These are phyloP conservation scores for Centropyge bicolor DNA, from an alignment of 2,797 vertebrate species.

Conservation along the genomic window DNA sequence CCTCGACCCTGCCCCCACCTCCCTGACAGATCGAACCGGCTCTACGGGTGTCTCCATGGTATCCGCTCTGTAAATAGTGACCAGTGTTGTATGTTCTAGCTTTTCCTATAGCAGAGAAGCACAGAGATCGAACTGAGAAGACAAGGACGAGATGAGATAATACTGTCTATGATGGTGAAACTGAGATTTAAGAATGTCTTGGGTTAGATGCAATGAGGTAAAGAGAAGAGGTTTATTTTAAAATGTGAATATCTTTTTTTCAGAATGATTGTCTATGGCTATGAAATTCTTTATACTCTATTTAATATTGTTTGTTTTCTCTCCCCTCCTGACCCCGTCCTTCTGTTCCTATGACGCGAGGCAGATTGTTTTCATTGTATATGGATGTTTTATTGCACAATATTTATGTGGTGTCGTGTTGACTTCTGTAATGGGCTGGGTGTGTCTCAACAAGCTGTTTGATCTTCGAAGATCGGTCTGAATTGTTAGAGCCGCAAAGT, in stretches of 20 bases:
- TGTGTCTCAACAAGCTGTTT: slow-evolving; percentile 63
- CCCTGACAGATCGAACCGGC: slow-evolving; percentile 63
- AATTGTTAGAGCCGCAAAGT: slow-evolving; percentile 61
- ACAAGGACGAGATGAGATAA: slow-evolving; percentile 36
- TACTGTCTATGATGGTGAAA: slow-evolving; percentile 61
- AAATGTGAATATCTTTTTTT: slow-evolving; percentile 81
- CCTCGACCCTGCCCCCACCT: slow-evolving; percentile 28
- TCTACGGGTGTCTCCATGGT: slow-evolving; percentile 77
- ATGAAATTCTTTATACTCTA: slow-evolving; percentile 78
- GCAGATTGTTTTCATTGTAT: slow-evolving; percentile 64
- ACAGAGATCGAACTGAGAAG: slow-evolving; percentile 50
- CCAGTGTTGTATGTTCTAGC: slow-evolving; percentile 64
- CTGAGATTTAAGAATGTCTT: slow-evolving; percentile 78
- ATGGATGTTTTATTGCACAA: slow-evolving; percentile 74
- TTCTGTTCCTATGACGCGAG: slow-evolving; percentile 57
- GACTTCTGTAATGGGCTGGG: slow-evolving; percentile 70
- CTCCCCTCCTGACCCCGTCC: slow-evolving; percentile 35
- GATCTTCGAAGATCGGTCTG: slow-evolving; percentile 55
- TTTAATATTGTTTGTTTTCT: slow-evolving; percentile 72
- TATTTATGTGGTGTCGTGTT: slow-evolving; percentile 72
- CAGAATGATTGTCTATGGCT: slow-evolving; percentile 75
- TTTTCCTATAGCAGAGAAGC: slow-evolving; percentile 64
- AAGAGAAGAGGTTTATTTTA: slow-evolving; percentile 81
- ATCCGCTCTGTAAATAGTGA: slow-evolving; percentile 79
- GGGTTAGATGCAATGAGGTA: slow-evolving; percentile 82